A percentile compares a stretch with the other conserved stretches of the same genome.
phyloP scores from a whole-genome alignment of 2,113 vertebrate species.

The Thymallus thymallus region DNA sequence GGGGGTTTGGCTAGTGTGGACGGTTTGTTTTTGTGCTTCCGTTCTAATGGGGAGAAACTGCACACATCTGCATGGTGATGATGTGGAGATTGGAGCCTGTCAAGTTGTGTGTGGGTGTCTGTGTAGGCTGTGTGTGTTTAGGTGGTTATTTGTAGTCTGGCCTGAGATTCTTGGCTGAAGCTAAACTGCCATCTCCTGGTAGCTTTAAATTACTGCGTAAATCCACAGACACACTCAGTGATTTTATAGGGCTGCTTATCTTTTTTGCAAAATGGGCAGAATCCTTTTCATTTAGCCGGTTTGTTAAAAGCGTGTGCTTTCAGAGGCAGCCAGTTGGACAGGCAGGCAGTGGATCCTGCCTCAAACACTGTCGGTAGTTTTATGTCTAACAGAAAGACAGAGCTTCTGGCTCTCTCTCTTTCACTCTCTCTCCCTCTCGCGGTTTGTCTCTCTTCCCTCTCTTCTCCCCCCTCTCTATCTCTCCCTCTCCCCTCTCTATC shows the following conservation, averaged over 20 bases:
- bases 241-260: slow-evolving; percentile 45
- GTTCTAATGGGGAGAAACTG: slow-evolving; percentile 9
- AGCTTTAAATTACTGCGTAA: slow-evolving; percentile 39
- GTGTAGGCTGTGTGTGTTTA: slow-evolving; percentile 23
- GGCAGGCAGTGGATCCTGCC: slow-evolving; percentile 41
- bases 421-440: too few relatives aligned
- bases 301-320: slow-evolving; percentile 57
- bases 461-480: too few relatives aligned
- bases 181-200: slow-evolving; percentile 80
- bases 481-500: too few relatives aligned
- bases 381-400: slow-evolving; percentile 61
- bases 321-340: slow-evolving; percentile 66
- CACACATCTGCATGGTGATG: slow-evolving; percentile 27
- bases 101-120: neutral
- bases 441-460: too few relatives aligned
- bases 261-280: slow-evolving; percentile 49
- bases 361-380: slow-evolving; percentile 43
- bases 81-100: slow-evolving; percentile 12
- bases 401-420: slow-evolving; percentile 36
- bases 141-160: slow-evolving; percentile 40
- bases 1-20: neutral
- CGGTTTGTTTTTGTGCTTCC: slow-evolving; percentile 10
- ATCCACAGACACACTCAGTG: slow-evolving; percentile 44
- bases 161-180: slow-evolving; percentile 55
- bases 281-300: slow-evolving; percentile 48